Evolutionary conservation across 2,888 invertebrate genomes (phyloP), one percentile per base, ranked within the genome.

Genomic region (Papilio elwesi): DNA sequence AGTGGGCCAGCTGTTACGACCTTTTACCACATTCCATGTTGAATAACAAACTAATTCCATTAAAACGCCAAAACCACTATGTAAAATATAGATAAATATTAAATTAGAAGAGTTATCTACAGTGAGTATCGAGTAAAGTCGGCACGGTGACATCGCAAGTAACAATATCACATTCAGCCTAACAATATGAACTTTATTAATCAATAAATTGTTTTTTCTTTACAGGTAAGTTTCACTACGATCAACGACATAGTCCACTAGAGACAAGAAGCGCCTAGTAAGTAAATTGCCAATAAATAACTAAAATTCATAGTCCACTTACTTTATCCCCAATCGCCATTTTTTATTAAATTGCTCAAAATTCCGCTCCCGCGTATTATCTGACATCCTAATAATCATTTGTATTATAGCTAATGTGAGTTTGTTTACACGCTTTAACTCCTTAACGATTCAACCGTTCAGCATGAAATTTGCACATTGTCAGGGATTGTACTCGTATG

Each of bases 151-250:
- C 13, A 8, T 43, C 52, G 15, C 12, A 9, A 43, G 52, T n/a
- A 15, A 71, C 51, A 71, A 51, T 49, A 66, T 43, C 55, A 66
- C 38, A 26, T 49, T 57, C 59, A 57, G 43, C 6, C 4, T 16
- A 63, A 13, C 11, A 15, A 15, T 47, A 13, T 63, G 3, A 8
- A 48, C 47, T 55, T 3, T 64, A 15, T 63, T 9, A 11, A 15
- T 51, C 8, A 36, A 36, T 65, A n/a, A 43, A 15, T n/a, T 15
- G 6, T 38, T 67, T 71, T 67, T 59, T 71, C 9, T 51, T 71
- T 71, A 47, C 71, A 71, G 71, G 71, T 71, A 67, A 66, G 71
- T 67, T 62, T 15, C 15, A 64, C 53, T 16, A 53, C 47, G 6
- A 43, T 52, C 8, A n/a, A 43, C 15, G 48, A 63, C 7, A 9